Evolutionary conservation across 2,113 vertebrate species (phyloP), one percentile per base, ranked within the genome.

Genomic region (Pundamilia nyererei): DNA sequence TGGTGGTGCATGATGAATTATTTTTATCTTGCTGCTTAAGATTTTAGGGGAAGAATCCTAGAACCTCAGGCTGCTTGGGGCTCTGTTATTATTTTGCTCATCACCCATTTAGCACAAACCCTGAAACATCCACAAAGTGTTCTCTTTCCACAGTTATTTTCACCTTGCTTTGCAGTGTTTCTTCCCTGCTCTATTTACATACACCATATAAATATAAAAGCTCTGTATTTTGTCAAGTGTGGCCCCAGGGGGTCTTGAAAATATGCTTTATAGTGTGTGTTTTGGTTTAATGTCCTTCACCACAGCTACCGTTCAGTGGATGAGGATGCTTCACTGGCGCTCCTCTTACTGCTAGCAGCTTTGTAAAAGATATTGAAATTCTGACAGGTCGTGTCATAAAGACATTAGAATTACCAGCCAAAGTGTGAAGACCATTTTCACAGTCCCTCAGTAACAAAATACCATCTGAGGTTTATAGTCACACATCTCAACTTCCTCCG

Each of bases 301-400:
- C 70, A 19, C 10, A 24, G 88, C 31, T 51, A 14, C n/a, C 81
- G 9, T 70, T 82, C 26, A 24, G 15, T 7, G 29, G n/a, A 55
- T 38, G 54, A 85, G 13, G 33, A 58, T 15, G 68, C 29, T 31
- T 87, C 81, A 9, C 29, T 38, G 75, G 56, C 14, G 19, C 49
- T 31, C n/a, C 10, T 45, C 31, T 84, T 14, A 49, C 60, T 53
- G 51, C 6, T 5, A 35, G 62, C 24, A 47, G 40, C 54, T 87
- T 87, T 84, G 58, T 87, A 40, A 83, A 75, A 49, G 62, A 82
- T 85, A 68, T 89, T 86, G 68, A 84, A 88, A 87, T 82, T 84
- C 60, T 83, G 82, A 86, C 91, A 86, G 83, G 84, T 88, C 29
- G 12, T 77, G 65, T 89, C 81, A 86, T 54, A 9, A 83, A 86